These are phyloP conservation scores for Enteromius treurensis DNA, from an alignment of 2,797 vertebrate genomes.

Conservation along the genomic window DNA sequence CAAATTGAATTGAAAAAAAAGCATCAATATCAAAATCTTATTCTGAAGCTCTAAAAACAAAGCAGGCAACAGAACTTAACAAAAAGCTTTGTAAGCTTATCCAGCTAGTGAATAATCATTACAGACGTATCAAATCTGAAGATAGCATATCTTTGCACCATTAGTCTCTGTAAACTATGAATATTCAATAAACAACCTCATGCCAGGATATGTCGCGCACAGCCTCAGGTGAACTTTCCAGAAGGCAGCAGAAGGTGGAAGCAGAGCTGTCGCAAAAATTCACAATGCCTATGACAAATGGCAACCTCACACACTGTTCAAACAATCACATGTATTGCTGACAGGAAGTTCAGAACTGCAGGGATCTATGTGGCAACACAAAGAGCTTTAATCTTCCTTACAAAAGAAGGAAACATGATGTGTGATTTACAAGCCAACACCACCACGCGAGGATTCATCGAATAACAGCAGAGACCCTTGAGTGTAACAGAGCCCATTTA, in stretches of 20 bases:
- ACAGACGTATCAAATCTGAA: not conserved
- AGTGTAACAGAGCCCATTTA: slow-evolving; percentile 27
- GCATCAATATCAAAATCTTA: not conserved
- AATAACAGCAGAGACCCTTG: slow-evolving; percentile 33
- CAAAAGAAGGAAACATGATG: slow-evolving; percentile 24
- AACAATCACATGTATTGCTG: slow-evolving; percentile 28
- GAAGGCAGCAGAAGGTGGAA: slow-evolving; percentile 6
- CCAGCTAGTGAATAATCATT: not conserved
- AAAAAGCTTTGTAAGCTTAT: not conserved
- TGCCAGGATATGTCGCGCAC: not conserved
- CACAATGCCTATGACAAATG: slow-evolving; percentile 20
- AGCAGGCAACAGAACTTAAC: not conserved
- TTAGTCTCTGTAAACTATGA: not conserved
- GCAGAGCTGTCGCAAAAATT: not conserved
- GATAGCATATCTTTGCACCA: not conserved
- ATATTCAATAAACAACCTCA: slow-evolving; percentile 2
- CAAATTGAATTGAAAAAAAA: not conserved
- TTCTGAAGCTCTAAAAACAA: not conserved
- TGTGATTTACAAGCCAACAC: slow-evolving; percentile 35
- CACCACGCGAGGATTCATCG: slow-evolving; percentile 12
- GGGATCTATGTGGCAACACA: slow-evolving; percentile 46
- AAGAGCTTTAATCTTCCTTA: slow-evolving; percentile 45
- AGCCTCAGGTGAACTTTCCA: slow-evolving; percentile 16
- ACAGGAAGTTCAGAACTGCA: slow-evolving; percentile 50
- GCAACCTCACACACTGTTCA: slow-evolving; percentile 28